A percentile compares a stretch with the other conserved stretches of the same genome.
These are phyloP conservation scores for Platichthys stellatus DNA, from an alignment of 2,113 vertebrate species.

Conservation along the genomic window DNA sequence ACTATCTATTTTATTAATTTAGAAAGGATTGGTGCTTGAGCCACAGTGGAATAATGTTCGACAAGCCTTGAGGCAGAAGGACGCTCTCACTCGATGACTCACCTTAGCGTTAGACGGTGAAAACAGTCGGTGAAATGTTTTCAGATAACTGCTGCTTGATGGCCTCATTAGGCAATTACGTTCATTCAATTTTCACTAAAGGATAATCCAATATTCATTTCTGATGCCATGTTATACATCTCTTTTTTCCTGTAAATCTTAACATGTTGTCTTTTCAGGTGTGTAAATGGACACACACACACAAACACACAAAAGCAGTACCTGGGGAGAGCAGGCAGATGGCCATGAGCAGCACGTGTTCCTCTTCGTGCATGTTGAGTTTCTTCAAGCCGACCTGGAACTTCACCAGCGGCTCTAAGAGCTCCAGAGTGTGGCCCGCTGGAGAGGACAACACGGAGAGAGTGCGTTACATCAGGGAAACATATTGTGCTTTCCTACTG, in stretches of 20 bases:
- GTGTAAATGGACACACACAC: not conserved
- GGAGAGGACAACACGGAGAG: constrained; percentile 1
- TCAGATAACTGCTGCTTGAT: not conserved
- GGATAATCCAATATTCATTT: not conserved
- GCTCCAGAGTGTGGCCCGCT: constrained; percentile 94
- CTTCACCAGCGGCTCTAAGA: constrained; percentile 93
- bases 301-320: constrained; percentile 43
- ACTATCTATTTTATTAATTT: not conserved
- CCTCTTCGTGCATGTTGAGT: constrained; percentile 91
- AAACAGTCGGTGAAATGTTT: not conserved
- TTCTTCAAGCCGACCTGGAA: constrained; percentile 96
- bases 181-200: not conserved
- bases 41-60: not conserved
- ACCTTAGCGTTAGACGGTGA: not conserved
- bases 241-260: not conserved
- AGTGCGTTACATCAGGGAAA: not conserved
- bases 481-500: not conserved
- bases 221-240: not conserved
- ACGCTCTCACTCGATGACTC: not conserved
- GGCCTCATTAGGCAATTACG: not conserved
- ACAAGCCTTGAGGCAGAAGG: not conserved
- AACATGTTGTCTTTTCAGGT: not conserved
- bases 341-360: constrained; percentile 96
- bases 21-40: not conserved
- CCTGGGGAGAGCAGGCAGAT: constrained; percentile 97